These are phyloP conservation scores for Sialis fuliginosa DNA, from an alignment of 2,888 invertebrate genomes.

Conservation along the genomic window DNA sequence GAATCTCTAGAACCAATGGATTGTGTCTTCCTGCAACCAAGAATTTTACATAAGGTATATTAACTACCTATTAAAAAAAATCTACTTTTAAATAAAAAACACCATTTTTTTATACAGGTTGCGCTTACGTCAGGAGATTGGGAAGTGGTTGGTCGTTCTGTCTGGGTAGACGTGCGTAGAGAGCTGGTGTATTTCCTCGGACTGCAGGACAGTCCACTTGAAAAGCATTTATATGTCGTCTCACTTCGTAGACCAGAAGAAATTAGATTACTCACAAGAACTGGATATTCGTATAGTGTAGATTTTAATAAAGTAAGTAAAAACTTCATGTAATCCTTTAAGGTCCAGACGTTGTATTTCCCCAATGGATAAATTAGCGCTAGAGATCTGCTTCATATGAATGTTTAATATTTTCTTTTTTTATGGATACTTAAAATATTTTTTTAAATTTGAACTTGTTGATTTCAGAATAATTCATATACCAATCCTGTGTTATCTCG, in stretches of 20 bases:
- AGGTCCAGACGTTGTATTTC: too few relatives aligned
- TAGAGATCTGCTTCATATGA: too few relatives aligned
- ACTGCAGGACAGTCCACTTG: conserved; percentile 75
- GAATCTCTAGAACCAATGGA: conserved; percentile 31
- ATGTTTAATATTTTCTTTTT: too few relatives aligned
- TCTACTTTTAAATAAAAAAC: too few relatives aligned
- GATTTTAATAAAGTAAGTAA: conserved; percentile 52
- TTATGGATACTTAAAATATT: too few relatives aligned
- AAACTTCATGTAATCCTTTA: not conserved
- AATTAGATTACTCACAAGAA: conserved; percentile 57
- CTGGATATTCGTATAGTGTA: conserved; percentile 72
- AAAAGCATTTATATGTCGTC: conserved; percentile 82
- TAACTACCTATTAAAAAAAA: too few relatives aligned
- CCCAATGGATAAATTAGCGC: too few relatives aligned
- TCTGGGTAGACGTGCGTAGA: conserved; percentile 72
- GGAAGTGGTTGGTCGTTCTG: conserved; percentile 71
- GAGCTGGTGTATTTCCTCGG: conserved; percentile 83
- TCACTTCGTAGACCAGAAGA: conserved; percentile 53
- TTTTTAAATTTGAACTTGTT: too few relatives aligned
- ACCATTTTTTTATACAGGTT: conserved; percentile 18
- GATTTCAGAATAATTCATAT: too few relatives aligned
- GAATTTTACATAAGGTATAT: conserved; percentile 38
- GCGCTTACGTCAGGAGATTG: conserved; percentile 81
- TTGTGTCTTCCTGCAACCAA: conserved; percentile 34
- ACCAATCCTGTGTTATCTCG: too few relatives aligned